Evolutionary conservation across 1,140 invertebrate species (phyloP), one percentile per base, ranked within the genome.

Genomic region (Leptopilina boulardi): DNA sequence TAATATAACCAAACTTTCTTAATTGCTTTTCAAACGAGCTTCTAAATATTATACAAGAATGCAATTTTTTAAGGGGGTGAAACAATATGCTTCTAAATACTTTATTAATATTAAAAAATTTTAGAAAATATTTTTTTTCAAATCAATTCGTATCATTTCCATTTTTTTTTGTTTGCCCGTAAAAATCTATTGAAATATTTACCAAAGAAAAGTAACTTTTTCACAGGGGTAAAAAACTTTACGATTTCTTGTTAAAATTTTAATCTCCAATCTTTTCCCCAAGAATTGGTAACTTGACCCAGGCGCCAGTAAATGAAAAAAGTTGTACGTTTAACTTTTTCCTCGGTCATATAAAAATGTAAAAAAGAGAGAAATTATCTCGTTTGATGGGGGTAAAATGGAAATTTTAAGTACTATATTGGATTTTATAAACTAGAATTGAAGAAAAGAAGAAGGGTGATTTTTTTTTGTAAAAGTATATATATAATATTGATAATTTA

Each of bases 161-260:
- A 5, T 15, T 15, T 13, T 59, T 26, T 15, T 15, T 59, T 9
- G 23, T 30, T 26, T 66, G 15, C 15, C n/a, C 15, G 26, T 66
- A n/a, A 66, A 30, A 30, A 30, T 66, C 59, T n/a, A 26, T 66
- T 30, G 26, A 30, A 66, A 66, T 66, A 66, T 66, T 66, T 30
- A 26, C 23, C 59, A 66, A 30, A 13, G 34, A 38, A 6, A 66
- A 66, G 13, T 30, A n/a, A 66, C 26, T 30, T 30, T 19, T 66
- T 30, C 23, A 30, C 4, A n/a, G n/a, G n/a, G n/a, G 11, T 30
- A 10, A 0, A 0, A 8, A 66, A 66, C 23, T 34, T 66, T 8
- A 11, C 23, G 11, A n/a, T 66, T 34, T 26, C 23, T 66, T 66
- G 30, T 30, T 34, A 30, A 38, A 66, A 66, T 66, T 66, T 30